Conservation (phyloP, 2,888 invertebrate genomes). For the Caenorhabditis afra region DNA sequence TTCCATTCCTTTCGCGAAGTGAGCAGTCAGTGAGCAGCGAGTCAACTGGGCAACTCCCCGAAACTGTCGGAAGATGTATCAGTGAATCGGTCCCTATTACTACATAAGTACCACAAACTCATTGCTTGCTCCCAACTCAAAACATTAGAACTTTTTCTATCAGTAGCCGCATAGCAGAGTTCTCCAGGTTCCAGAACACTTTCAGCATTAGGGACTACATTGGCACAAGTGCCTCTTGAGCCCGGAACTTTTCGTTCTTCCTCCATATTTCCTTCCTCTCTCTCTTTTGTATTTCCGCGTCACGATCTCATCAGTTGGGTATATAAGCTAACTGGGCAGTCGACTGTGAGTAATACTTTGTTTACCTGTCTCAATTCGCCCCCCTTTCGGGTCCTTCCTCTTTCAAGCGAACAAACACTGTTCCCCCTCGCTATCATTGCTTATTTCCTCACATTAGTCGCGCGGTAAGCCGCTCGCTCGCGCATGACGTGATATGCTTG, state of each 20-base stretch:
- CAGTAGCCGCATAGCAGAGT: too few relatives aligned
- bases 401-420: slow-evolving; percentile 46
- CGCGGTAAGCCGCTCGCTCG: slow-evolving; percentile 28
- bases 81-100: too few relatives aligned
- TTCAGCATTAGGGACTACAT: too few relatives aligned
- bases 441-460: slow-evolving; percentile 30
- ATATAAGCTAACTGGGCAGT: slow-evolving; percentile 45
- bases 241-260: not conserved
- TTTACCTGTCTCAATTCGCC: slow-evolving; percentile 54
- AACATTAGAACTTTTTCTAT: too few relatives aligned
- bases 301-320: slow-evolving; percentile 24
- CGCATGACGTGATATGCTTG: slow-evolving; percentile 57
- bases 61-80: too few relatives aligned
- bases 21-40: too few relatives aligned
- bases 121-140: too few relatives aligned
- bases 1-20: too few relatives aligned
- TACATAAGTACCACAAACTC: too few relatives aligned
- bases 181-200: too few relatives aligned
- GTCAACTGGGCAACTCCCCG: too few relatives aligned
- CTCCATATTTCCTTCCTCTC: too few relatives aligned
- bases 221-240: not conserved
- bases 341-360: slow-evolving; percentile 49
- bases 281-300: slow-evolving; percentile 15
- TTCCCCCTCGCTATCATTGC: slow-evolving; percentile 37
- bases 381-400: slow-evolving; percentile 19